Base-by-base conservation (phyloP, 2,888 invertebrate species). In the Argynnis bischoffii region DNA sequence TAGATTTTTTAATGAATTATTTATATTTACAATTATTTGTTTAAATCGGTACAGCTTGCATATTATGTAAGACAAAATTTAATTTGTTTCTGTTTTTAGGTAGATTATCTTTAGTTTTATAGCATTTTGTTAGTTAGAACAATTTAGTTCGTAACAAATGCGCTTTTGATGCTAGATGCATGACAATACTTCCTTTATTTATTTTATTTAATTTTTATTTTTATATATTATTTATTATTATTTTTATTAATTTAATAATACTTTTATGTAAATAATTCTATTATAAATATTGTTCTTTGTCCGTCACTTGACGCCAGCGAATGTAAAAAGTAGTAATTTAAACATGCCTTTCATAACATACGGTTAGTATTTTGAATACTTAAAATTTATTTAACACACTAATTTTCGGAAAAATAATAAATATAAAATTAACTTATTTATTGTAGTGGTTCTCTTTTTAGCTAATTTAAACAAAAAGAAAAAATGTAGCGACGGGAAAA, bases 171-270 rank as follows among this genome's bases (percentile, higher is more conserved):
- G 53, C 46, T 47, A 59, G 59, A 63, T 21, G 67, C 67, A 67
- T 64, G 63, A 46, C 8, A 18, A 26, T 60, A 66, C 59, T 41
- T n/a, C 55, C 41, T 75, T 55, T 57, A 57, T 57, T 60, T 66
- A 41, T 60, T 64, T 66, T 63, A 69, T 67, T 72, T 69, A n/a
- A 63, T 73, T 64, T 71, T 35, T 63, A 57, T 70, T 75, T 78
- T 76, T 78, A 66, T 71, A 64, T 70, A 69, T 71, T 65, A 48
- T 70, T 67, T 75, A 78, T 78, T 74, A 77, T 82, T 76, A 77
- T 80, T 76, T 78, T 64, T 60, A 55, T 67, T 51, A 1, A 76
- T 75, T 56, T 47, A 53, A 75, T 74, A 69, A 73, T 70, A 78
- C 69, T 72, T 72, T 57, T 73, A 69, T 81, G 77, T 82, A 79